Base-by-base conservation (phyloP, 2,113 vertebrate genomes). In the Rhegmatorhina hoffmannsi region DNA sequence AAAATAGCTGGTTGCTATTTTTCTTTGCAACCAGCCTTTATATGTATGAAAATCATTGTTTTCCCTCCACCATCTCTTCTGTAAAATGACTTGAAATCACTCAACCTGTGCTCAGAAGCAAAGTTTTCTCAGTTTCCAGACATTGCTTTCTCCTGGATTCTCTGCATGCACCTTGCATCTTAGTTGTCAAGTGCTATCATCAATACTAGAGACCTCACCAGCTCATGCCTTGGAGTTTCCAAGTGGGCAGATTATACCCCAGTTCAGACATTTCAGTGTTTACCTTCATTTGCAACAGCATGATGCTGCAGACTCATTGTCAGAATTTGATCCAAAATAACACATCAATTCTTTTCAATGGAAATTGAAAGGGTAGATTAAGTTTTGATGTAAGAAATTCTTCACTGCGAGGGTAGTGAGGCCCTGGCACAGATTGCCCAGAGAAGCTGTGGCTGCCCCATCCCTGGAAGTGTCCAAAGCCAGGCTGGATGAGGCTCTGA, bases 341-440 rank as follows among this genome's bases (percentile, higher is more conserved):
- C 46, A 31, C 19, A 36, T n/a, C 0, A 0, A 2, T 56, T 82
- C 8, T 59, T 75, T 64, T 53, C 9, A 60, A 5, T n/a, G 38
- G 36, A 84, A 75, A 68, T 43, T 55, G 26, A 81, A 62, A 81
- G 26, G 16, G 26, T 55, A 49, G 23, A 36, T 86, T 36, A 43
- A 55, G 10, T 74, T 81, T 28, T 44, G 34, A 7, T 75, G 24
- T 12, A 33, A 46, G 26, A 49, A 77, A 63, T 81, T 38, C 26
- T 56, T 86, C 17, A 8, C 31, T 69, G 4, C 68, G 34, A 75
- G 21, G 10, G 2, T 62, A 40, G 0, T 36, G 62, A 81, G 62
- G 23, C 47, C 10, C 31, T 62, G 55, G 34, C 34, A 29, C 10
- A 50, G 47, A 34, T 6, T 55, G 13, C 40, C 23, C 55, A 75